Evolutionary conservation across 2,888 invertebrate species (phyloP).

Genomic region (Argyresthia albistria): DNA sequence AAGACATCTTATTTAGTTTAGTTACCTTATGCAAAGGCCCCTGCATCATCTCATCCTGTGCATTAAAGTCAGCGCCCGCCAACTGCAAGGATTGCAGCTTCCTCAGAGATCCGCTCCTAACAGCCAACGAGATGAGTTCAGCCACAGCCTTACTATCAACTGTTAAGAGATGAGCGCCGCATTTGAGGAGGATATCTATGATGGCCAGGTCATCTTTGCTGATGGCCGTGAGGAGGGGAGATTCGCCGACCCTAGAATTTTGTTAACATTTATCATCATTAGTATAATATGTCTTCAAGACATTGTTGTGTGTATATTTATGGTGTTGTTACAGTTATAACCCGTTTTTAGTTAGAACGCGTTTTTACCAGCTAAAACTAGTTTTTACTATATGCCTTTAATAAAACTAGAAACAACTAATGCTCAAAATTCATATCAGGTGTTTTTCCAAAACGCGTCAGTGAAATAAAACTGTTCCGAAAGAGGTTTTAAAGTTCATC

Average conservation of each 20-base stretch:
- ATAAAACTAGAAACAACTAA: too few relatives aligned
- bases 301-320: too few relatives aligned
- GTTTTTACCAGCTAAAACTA: too few relatives aligned
- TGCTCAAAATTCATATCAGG: too few relatives aligned
- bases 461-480: too few relatives aligned
- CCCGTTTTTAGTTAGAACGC: too few relatives aligned
- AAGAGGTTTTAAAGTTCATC: too few relatives aligned
- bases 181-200: conserved; percentile 77
- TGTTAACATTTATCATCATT: too few relatives aligned
- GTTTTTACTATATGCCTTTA: too few relatives aligned
- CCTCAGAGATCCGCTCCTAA: conserved; percentile 70
- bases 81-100: conserved; percentile 73
- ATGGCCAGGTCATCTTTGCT: conserved; percentile 74
- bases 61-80: conserved; percentile 79
- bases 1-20: neutral
- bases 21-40: conserved; percentile 78
- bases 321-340: too few relatives aligned
- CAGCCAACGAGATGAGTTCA: conserved; percentile 78
- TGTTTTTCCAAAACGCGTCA: too few relatives aligned
- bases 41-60: conserved; percentile 74
- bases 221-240: conserved; percentile 81
- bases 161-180: conserved; percentile 82
- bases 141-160: conserved; percentile 71
- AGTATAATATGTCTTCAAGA: too few relatives aligned
- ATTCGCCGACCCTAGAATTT: conserved; percentile 70